Evolutionary conservation across 2,888 invertebrate genomes (phyloP).

Genomic region (Coecobrya sp.): DNA sequence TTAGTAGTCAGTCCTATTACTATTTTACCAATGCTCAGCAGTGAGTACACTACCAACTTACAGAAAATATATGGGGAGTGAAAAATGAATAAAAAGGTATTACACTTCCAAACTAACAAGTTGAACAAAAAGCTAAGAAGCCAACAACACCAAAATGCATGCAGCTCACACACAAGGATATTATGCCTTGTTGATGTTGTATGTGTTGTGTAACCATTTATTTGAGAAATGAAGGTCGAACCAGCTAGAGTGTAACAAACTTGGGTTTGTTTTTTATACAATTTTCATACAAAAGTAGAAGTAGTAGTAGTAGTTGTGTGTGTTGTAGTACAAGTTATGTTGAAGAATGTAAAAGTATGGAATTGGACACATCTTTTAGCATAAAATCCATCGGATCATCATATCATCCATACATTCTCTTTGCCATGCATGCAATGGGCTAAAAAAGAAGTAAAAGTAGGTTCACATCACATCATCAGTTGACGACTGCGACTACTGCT

Average conservation of each 20-base stretch:
- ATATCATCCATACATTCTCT: constrained; percentile 65
- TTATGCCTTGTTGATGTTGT: constrained; percentile 27
- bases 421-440: no score
- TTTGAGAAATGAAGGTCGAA: constrained; percentile 86
- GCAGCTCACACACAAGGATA: constrained; percentile 11
- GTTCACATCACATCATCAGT: neutral
- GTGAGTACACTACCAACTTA: no score
- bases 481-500: constrained; percentile 60
- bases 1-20: no score
- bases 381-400: constrained; percentile 54
- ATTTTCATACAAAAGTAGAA: constrained; percentile 20
- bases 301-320: neutral
- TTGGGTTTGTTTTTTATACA: constrained; percentile 46
- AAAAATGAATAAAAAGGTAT: constrained; percentile 57
- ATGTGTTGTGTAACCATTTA: constrained; percentile 69
- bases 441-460: constrained; percentile 19
- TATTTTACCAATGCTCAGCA: no score
- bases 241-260: constrained; percentile 79
- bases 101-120: neutral
- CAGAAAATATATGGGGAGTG: constrained; percentile 30
- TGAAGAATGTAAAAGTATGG: neutral
- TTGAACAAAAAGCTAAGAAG: constrained; percentile 45
- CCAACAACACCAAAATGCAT: constrained; percentile 42
- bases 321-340: neutral
- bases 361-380: constrained; percentile 42